Percentiles rank a stretch among this genome's conserved stretches.
These are phyloP conservation scores for Platysteira castanea DNA, from an alignment of 2,113 vertebrate genomes.

Conservation along the genomic window DNA sequence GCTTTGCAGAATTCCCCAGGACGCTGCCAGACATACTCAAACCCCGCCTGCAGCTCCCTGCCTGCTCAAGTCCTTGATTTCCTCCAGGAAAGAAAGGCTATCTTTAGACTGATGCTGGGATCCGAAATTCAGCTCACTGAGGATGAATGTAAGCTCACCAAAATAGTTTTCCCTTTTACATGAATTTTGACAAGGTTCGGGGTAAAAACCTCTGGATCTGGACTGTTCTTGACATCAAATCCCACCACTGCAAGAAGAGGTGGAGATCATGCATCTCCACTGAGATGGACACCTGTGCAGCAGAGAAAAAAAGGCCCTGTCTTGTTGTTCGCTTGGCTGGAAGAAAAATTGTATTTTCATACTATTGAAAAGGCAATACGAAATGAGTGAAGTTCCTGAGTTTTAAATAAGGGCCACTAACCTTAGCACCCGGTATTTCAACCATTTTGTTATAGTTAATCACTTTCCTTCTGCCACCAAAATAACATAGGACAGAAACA, in stretches of 20 bases:
- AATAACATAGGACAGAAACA: background rate
- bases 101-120: background rate
- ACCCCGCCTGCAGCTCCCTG: background rate
- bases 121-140: background rate
- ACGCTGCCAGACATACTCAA: background rate
- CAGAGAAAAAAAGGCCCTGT: background rate
- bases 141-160: background rate
- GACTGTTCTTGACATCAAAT: background rate
- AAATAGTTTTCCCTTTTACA: background rate
- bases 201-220: background rate
- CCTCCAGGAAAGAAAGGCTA: background rate
- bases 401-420: background rate
- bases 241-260: background rate
- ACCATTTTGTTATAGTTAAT: background rate
- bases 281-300: background rate
- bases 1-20: background rate
- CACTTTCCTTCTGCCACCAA: background rate
- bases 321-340: background rate
- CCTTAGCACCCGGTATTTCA: background rate
- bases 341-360: background rate
- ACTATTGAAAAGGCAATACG: background rate
- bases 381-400: background rate
- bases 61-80: background rate
- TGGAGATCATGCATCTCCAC: background rate
- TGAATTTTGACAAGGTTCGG: background rate